phyloP scores from a whole-genome alignment of 2,888 invertebrate species.

The Molorchus minor region DNA sequence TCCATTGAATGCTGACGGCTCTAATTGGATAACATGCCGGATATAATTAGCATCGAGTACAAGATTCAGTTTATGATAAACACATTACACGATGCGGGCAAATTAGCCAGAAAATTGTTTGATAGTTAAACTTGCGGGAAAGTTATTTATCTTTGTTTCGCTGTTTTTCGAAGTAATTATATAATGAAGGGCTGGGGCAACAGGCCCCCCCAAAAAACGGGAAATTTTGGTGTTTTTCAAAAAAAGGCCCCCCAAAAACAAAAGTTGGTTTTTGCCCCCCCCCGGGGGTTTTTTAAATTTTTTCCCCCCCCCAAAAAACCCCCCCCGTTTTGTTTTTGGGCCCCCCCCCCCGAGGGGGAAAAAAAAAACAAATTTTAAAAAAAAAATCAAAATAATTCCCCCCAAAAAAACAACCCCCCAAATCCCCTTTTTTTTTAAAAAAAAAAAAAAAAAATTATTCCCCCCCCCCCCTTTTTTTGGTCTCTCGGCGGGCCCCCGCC shows the following conservation, averaged over 20 bases:
- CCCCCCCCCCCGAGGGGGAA: no score
- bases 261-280: no score
- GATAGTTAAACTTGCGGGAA: conserved; percentile 18
- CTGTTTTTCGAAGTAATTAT: not conserved
- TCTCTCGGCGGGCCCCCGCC: no score
- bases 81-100: conserved; percentile 24
- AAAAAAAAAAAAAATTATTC: no score
- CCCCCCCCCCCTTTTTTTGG: no score
- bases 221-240: not conserved
- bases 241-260: no score
- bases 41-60: conserved; percentile 43
- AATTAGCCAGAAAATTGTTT: conserved; percentile 25
- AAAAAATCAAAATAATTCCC: not conserved
- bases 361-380: not conserved
- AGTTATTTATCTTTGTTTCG: not conserved
- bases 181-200: not conserved
- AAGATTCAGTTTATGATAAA: conserved; percentile 36
- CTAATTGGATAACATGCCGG: conserved; percentile 45
- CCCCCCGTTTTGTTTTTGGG: no score
- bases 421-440: not conserved
- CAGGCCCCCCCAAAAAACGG: not conserved
- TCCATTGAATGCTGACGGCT: conserved; percentile 27
- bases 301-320: no score
- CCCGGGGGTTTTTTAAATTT: no score
- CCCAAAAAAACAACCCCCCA: not conserved